phyloP scores from a whole-genome alignment of 2,113 vertebrate genomes.

The Rhinichthys klamathensis region DNA sequence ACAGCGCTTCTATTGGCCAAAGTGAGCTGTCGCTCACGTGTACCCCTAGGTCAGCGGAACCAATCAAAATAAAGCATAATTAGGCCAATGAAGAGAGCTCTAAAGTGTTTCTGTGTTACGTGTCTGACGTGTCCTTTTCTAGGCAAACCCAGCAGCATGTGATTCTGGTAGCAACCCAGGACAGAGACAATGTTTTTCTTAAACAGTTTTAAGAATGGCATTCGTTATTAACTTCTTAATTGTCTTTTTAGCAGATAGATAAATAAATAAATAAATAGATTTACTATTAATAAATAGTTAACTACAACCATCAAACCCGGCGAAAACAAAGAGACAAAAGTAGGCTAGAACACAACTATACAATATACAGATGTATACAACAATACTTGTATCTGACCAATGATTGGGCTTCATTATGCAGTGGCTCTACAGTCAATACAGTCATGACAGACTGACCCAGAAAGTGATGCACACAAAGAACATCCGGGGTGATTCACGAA shows the following conservation, averaged over 20 bases:
- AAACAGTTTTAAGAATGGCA: background rate
- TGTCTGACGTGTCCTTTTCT: constrained; percentile 47
- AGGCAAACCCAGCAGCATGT: background rate
- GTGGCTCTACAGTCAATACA: background rate
- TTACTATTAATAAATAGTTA: background rate
- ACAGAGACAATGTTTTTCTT: background rate
- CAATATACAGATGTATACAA: background rate
- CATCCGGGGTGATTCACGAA: background rate
- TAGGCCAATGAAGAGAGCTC: background rate
- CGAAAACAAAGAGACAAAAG: background rate
- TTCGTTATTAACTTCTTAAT: background rate
- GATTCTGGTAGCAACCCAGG: background rate
- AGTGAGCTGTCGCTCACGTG: background rate
- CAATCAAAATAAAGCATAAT: constrained; percentile 54
- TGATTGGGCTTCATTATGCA: background rate
- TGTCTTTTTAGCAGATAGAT: background rate
- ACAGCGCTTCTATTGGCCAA: constrained; percentile 58
- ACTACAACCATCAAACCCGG: background rate
- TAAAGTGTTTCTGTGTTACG: constrained; percentile 13
- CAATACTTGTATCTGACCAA: background rate
- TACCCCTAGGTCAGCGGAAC: background rate
- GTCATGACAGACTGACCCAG: background rate
- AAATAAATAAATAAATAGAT: background rate
- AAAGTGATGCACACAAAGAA: background rate
- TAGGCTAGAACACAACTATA: background rate